These are phyloP conservation scores for Halichondria panicea DNA, from an alignment of 37 sponge, comb jelly and placozoan genomes.

Conservation along the genomic window DNA sequence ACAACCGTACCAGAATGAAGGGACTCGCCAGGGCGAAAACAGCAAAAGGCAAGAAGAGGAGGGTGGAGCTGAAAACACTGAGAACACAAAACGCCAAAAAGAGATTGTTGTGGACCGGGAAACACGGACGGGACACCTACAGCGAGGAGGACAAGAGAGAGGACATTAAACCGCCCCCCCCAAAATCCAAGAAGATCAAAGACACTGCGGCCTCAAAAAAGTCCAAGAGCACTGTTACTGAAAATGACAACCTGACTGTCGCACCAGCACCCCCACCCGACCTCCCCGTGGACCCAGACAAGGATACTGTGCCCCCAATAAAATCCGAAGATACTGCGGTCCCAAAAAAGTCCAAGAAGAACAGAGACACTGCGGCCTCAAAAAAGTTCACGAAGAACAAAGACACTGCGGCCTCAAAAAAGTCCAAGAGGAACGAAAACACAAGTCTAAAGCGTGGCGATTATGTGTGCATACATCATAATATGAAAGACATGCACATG, in stretches of 20 bases:
- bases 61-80: constrained; percentile 1
- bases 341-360: too few relatives aligned
- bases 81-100: neutral
- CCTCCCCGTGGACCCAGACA: neutral
- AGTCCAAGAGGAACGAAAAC: too few relatives aligned
- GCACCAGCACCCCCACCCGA: neutral
- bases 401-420: too few relatives aligned
- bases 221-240: neutral
- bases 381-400: too few relatives aligned
- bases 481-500: too few relatives aligned
- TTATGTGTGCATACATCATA: too few relatives aligned
- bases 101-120: constrained; percentile 1
- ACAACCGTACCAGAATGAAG: neutral
- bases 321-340: neutral
- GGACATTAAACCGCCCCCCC: neutral
- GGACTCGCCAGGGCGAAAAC: neutral
- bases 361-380: too few relatives aligned
- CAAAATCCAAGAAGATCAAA: too few relatives aligned
- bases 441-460: too few relatives aligned
- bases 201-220: too few relatives aligned
- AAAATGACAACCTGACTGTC: neutral
- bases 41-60: neutral
- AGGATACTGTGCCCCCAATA: neutral
- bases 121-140: constrained; percentile 11
- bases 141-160: neutral